phyloP scores from a whole-genome alignment of 2,888 invertebrate genomes.

The Parasteatoda lunata region DNA sequence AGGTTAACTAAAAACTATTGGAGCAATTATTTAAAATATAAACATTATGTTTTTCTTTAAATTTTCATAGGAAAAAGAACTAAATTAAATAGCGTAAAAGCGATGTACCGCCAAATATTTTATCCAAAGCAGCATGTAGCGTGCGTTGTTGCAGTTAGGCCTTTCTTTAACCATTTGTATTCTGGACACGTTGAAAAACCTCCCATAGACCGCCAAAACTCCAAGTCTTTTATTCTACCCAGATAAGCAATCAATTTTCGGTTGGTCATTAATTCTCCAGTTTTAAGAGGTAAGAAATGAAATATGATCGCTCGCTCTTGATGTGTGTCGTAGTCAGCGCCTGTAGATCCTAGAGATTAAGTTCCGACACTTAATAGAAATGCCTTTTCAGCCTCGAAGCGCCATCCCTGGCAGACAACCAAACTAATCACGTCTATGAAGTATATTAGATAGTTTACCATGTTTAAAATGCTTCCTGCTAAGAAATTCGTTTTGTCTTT shows the following conservation, averaged over 20 bases:
- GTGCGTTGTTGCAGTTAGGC: conserved; percentile 53
- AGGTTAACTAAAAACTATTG: too few relatives aligned
- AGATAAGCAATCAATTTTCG: conserved; percentile 66
- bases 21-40: too few relatives aligned
- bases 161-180: conserved; percentile 48
- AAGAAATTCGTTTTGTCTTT: background rate
- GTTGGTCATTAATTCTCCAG: conserved; percentile 58
- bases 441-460: conserved; percentile 13
- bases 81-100: background rate
- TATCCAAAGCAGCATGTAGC: conserved; percentile 10
- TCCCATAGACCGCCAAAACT: conserved; percentile 60
- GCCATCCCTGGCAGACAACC: conserved; percentile 20
- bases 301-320: conserved; percentile 57
- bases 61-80: too few relatives aligned
- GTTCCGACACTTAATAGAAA: conserved; percentile 37
- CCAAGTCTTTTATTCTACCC: conserved; percentile 59
- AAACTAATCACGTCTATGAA: conserved; percentile 11
- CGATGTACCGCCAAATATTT: conserved; percentile 34
- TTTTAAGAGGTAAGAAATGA: conserved; percentile 58
- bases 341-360: conserved; percentile 52
- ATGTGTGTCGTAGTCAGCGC: conserved; percentile 60
- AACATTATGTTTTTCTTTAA: too few relatives aligned
- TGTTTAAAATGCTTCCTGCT: background rate
- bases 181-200: conserved; percentile 58
- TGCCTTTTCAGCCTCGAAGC: conserved; percentile 32